phyloP scores from a whole-genome alignment of 2,888 invertebrate species.

The Cepaea hortensis region DNA sequence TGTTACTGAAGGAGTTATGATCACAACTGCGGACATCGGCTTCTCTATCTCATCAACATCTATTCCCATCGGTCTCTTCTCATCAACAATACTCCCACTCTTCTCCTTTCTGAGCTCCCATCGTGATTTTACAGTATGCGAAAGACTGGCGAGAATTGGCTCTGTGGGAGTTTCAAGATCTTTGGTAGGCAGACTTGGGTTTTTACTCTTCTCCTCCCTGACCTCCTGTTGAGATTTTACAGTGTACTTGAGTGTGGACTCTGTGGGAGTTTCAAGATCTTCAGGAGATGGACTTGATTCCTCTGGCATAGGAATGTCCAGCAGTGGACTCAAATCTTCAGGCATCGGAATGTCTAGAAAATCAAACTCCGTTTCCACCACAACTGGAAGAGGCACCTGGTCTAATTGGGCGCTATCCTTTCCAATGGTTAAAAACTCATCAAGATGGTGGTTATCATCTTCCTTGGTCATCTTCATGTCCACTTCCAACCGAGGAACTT shows the following conservation, averaged over 20 bases:
- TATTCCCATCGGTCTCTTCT: background rate
- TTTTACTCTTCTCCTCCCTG: background rate
- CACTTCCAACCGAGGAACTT: background rate
- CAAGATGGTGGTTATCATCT: constrained; percentile 34
- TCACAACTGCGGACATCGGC: no score
- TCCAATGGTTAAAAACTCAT: constrained; percentile 36
- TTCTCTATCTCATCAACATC: no score
- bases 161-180: no score
- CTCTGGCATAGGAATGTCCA: background rate
- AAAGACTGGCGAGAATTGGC: background rate
- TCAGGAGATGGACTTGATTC: background rate
- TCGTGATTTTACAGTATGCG: constrained; percentile 7
- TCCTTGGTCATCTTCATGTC: constrained; percentile 42
- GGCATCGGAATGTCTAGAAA: constrained; percentile 35
- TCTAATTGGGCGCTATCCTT: background rate
- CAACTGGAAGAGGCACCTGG: background rate
- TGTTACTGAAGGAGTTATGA: no score
- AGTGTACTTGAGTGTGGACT: background rate
- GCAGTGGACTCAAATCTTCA: background rate
- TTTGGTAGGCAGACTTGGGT: no score
- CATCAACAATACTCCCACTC: background rate
- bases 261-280: no score
- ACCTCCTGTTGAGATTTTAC: constrained; percentile 30
- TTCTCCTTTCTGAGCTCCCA: background rate
- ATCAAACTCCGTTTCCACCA: background rate